A percentile compares a stretch with the other conserved stretches of the same genome.
Conservation (phyloP, 1,140 invertebrate species). For the Atopsyche davidsoni region DNA sequence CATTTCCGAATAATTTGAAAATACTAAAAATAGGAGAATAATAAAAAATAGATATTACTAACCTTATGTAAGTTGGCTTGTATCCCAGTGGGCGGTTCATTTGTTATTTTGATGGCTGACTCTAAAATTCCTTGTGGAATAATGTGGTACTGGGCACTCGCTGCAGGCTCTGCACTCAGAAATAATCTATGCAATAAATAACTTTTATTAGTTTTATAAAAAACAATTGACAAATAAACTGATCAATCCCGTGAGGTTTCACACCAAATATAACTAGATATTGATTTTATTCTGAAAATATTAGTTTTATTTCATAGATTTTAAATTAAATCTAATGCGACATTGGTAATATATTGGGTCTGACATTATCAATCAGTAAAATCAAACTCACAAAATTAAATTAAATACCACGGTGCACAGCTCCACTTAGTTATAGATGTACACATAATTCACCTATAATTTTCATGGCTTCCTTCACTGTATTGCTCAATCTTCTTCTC, state of each 20-base stretch:
- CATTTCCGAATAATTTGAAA: neutral
- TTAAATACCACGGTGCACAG: no score
- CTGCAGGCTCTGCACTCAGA: conserved; percentile 56
- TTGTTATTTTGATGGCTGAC: conserved; percentile 92
- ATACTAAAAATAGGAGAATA: neutral
- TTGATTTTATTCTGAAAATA: no score
- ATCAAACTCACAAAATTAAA: no score
- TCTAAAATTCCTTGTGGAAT: conserved; percentile 81
- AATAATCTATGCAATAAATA: conserved; percentile 44
- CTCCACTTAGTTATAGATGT: no score
- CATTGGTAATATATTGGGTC: no score
- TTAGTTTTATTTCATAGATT: no score
- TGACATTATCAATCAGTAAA: no score
- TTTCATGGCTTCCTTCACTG: conserved; percentile 60
- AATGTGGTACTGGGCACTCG: conserved; percentile 48
- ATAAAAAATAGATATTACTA: neutral
- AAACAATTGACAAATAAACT: neutral
- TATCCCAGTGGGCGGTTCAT: conserved; percentile 94
- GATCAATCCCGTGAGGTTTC: no score
- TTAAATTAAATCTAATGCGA: no score
- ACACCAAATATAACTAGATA: no score
- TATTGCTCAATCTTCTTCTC: conserved; percentile 88
- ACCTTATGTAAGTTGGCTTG: conserved; percentile 86
- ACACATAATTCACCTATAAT: conserved; percentile 49
- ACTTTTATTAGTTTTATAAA: neutral